These are phyloP conservation scores for Drosophila nigricruria DNA, from an alignment of 2,888 invertebrate genomes.

Conservation along the genomic window DNA sequence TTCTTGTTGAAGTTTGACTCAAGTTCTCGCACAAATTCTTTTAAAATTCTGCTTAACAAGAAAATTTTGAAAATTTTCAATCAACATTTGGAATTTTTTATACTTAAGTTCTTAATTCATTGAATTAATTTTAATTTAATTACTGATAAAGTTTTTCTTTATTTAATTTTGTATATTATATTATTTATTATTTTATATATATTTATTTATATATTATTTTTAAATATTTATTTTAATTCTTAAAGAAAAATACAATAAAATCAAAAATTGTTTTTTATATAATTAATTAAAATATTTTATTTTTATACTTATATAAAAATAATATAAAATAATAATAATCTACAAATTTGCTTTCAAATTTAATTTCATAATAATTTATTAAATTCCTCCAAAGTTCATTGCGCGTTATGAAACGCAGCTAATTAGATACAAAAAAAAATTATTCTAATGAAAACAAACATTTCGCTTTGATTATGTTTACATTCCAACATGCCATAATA, in stretches of 20 bases:
- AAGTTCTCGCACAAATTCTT: slow-evolving; percentile 9
- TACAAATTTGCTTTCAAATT: not conserved
- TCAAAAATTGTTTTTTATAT: no score
- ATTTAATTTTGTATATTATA: not conserved
- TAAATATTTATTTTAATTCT: not conserved
- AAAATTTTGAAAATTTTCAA: not conserved
- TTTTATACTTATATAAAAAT: no score
- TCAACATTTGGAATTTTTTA: not conserved
- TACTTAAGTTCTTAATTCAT: no score
- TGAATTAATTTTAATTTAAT: no score
- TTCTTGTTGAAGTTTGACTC: slow-evolving; percentile 12
- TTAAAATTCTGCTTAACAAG: slow-evolving; percentile 1
- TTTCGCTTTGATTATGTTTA: not conserved
- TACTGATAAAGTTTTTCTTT: not conserved
- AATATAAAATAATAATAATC: no score
- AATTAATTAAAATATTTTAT: no score
- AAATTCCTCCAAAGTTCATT: not conserved
- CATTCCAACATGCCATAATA: not conserved
- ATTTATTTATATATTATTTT: no score
- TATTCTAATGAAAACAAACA: not conserved
- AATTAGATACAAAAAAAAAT: not conserved
- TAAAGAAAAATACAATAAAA: no score
- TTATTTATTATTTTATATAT: not conserved
- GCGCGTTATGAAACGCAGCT: not conserved
- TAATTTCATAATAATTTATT: not conserved